Evolutionary conservation across 2,888 invertebrate species (phyloP).

Genomic region (Zhuqinia jingwanae): DNA sequence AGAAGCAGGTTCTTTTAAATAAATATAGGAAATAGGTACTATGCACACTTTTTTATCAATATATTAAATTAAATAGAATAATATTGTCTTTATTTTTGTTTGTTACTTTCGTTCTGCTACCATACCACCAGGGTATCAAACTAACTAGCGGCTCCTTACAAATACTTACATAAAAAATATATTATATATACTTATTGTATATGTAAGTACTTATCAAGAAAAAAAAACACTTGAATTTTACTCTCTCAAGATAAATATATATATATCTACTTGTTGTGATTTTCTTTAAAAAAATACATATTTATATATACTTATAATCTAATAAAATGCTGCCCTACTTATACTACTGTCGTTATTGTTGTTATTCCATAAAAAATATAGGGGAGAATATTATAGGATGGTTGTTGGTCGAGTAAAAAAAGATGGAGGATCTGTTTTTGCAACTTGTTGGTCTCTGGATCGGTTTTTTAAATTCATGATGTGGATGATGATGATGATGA

Average conservation of each 20-base stretch:
- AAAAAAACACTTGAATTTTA: no score
- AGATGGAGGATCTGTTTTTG: slow-evolving; percentile 10
- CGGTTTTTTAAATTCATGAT: not conserved
- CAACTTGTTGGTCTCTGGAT: slow-evolving; percentile 6
- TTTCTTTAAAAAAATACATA: slow-evolving; percentile 4
- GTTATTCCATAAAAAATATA: slow-evolving; percentile 6
- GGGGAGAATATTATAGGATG: not conserved
- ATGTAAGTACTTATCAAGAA: no score
- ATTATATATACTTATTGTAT: not conserved
- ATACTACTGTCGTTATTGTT: not conserved
- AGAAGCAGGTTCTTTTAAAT: no score
- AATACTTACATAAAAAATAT: not conserved
- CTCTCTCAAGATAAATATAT: not conserved
- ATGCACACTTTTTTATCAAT: no score
- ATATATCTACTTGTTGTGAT: slow-evolving; percentile 16
- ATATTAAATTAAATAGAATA: no score
- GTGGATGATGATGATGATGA: not conserved
- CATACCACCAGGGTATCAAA: no score
- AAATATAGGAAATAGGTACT: no score
- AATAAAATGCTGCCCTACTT: not conserved
- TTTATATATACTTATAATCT: not conserved
- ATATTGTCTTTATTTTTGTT: no score
- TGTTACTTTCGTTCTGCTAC: no score
- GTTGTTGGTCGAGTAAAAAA: not conserved
- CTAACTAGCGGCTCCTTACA: no score